Conservation (phyloP, 2,797 vertebrate genomes). For the Poeciliopsis gracilis region DNA sequence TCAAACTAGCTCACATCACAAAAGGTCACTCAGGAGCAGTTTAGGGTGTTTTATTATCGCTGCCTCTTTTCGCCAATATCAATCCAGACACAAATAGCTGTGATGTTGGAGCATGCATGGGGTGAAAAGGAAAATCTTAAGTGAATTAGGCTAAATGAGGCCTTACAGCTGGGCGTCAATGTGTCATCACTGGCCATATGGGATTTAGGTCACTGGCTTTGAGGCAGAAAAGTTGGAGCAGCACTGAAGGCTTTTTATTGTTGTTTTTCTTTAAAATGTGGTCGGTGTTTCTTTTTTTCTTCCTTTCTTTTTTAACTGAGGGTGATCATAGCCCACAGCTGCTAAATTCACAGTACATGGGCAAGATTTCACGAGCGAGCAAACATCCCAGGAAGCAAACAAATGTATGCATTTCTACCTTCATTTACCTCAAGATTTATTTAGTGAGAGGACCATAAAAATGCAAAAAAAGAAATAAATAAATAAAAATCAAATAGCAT, state of each 20-base stretch:
- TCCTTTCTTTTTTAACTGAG: conserved; percentile 51
- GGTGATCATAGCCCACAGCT: conserved; percentile 52
- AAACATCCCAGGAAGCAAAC: conserved; percentile 5
- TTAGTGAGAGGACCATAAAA: conserved; percentile 10
- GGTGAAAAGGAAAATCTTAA: conserved; percentile 26
- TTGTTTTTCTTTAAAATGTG: conserved; percentile 18
- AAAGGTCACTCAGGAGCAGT: conserved; percentile 75
- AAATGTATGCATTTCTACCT: conserved; percentile 19
- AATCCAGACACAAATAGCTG: conserved; percentile 38
- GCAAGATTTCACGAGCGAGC: conserved; percentile 9
- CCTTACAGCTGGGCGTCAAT: conserved; percentile 49
- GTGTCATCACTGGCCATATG: conserved; percentile 38
- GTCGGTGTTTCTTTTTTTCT: conserved; percentile 44
- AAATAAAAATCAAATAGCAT: conserved; percentile 21
- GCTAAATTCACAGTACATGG: conserved; percentile 57
- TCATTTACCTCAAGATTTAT: conserved; percentile 18
- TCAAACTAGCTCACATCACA: conserved; percentile 68
- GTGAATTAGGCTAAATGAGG: conserved; percentile 52
- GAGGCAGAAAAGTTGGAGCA: conserved; percentile 50
- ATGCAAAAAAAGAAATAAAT: conserved; percentile 16
- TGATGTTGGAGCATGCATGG: not conserved
- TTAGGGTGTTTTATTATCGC: conserved; percentile 58
- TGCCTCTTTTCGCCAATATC: conserved; percentile 47
- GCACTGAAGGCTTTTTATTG: conserved; percentile 22
- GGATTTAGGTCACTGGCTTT: conserved; percentile 61